A percentile compares a stretch with the other conserved stretches of the same genome.
These are phyloP conservation scores for Synanthedon myopaeformis DNA, from an alignment of 2,888 invertebrate species.

Conservation along the genomic window DNA sequence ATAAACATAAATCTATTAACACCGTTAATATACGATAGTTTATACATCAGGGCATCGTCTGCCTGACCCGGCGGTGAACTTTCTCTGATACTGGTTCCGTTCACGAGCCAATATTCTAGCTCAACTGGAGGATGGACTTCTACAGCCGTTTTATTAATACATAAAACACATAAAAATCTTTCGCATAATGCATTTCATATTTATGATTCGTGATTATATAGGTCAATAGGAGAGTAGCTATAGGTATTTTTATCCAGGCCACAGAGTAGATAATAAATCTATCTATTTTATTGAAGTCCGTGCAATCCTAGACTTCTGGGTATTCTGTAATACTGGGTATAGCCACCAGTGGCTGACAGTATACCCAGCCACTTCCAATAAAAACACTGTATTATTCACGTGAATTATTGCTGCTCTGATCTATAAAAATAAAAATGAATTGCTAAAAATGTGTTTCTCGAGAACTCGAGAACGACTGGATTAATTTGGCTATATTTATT, in stretches of 20 bases:
- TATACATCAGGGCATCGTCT: conserved; percentile 12
- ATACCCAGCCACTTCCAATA: too few species aligned
- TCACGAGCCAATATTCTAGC: conserved; percentile 6
- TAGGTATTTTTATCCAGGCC: too few species aligned
- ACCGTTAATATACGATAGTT: conserved; percentile 29
- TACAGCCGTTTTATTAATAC: not conserved
- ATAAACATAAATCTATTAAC: conserved; percentile 51
- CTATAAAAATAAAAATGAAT: not conserved
- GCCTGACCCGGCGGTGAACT: conserved; percentile 35
- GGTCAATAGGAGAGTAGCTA: too few species aligned
- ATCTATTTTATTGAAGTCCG: too few species aligned
- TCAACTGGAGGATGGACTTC: not conserved
- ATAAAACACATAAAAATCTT: too few species aligned
- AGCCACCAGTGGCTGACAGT: too few species aligned
- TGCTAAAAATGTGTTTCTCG: not conserved
- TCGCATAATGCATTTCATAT: too few species aligned
- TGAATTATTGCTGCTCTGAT: not conserved
- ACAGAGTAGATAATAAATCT: too few species aligned
- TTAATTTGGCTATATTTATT: not conserved
- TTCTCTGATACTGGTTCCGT: conserved; percentile 33
- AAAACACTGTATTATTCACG: too few species aligned
- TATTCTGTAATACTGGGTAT: too few species aligned
- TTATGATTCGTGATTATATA: too few species aligned
- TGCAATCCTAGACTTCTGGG: too few species aligned
- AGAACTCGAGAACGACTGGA: not conserved